Evolutionary conservation across 2,797 vertebrate species (phyloP), one percentile per base, ranked within the genome.

Genomic region (Enteromius afrohamiltoni): DNA sequence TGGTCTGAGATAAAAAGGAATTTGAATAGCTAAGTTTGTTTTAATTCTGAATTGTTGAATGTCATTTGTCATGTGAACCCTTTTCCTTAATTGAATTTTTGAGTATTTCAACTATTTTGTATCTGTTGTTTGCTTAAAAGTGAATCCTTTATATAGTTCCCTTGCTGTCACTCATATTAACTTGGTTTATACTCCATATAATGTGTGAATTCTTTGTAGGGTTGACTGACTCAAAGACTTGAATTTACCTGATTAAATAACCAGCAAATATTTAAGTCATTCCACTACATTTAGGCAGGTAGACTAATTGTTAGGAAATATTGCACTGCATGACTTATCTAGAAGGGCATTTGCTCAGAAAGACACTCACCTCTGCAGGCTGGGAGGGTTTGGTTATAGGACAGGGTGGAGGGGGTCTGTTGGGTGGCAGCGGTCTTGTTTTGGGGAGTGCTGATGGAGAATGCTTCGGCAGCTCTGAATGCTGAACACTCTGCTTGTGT

Each of bases 341-440:
- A 65, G 16, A 29, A 16, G n/a, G 2, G 70, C 29, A 16, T 34
- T 55, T 55, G 31, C 13, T 55, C 11, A n/a, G 42, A 6, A 29
- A 10, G 5, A 69, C 26, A 68, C 75, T 90, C 90, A 98, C 97
- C 94, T 92, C 60, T 82, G 76, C 89, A 90, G 98, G 95, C 93
- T 91, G 91, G 86, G 92, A 87, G 53, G 88, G 0, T 2, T 88
- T 89, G 83, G 87, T 92, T n/a, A 90, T 89, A 73, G 97, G 97
- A 87, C 96, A 95, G 0, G 96, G 97, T 1, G 97, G 98, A 1
- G 95, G 96, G 68, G 98, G 97, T 86, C 97, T 94, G 90, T 73
- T 96, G 0, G 97, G 98, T 2, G 97, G 97, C 21, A 92, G 93
- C 23, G 80, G 83, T 77, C 85, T 85, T 53, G 40, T 51, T 85